Evolutionary conservation across 2,888 invertebrate genomes (phyloP), one percentile per base, ranked within the genome.

Genomic region (Hemistola chrysoprasaria): DNA sequence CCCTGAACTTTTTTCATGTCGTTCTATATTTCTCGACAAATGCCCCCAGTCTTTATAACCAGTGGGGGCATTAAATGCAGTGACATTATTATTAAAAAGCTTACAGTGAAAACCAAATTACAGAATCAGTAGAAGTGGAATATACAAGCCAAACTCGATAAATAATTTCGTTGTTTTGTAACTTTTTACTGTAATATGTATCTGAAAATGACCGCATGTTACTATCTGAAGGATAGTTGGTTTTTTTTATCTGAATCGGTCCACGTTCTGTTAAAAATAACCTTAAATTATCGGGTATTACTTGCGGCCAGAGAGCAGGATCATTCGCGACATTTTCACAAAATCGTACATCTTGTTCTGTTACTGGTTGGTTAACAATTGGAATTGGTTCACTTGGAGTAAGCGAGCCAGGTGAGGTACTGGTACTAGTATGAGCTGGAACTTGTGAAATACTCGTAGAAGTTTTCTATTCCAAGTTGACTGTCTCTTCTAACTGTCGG

Each of bases 31-130:
- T 11, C 6, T 42, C 28, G 33, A 40, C 39, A 42, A 47, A 24
- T 42, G 39, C 20, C 36, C 33, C 26, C 25, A 52, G 40, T 10
- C 31, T 34, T 25, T 35, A 21, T 7, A 46, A 40, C 29, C 40
- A 35, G 29, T 45, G 37, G 21, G 9, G 24, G 27, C 32, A 21
- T 26, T 20, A 39, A 35, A 35, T 27, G 40, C 24, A 33, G 32
- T 25, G 6, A 2, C 8, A 23, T 36, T 26, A 38, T 7, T 22
- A 23, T 34, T 26, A 29, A 50, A 36, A 46, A 43, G 40, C 40
- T 41, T 45, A 39, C 40, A 50, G 31, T 37, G 38, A 50, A 50
- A 50, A 46, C 42, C 35, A 43, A n/a, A n/a, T n/a, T n/a, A 43
- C 40, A 23, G 40, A 40, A 40, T 43, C 37, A 34, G 42, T 43